Percentiles rank a stretch among this genome's conserved stretches.
Conservation (phyloP, 2,888 invertebrate species). For the Ichneumon xanthorius region DNA sequence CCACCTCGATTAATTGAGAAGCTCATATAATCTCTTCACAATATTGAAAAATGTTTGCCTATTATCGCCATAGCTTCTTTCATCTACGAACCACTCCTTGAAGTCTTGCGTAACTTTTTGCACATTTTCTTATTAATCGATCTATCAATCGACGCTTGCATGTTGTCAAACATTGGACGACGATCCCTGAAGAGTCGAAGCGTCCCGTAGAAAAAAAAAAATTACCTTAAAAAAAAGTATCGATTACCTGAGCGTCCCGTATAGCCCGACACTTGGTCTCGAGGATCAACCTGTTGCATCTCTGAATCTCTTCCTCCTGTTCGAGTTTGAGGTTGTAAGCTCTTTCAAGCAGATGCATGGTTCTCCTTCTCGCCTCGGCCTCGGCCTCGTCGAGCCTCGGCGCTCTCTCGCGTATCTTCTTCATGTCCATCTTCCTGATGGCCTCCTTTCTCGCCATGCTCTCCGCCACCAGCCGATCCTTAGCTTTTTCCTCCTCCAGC, state of each 20-base stretch:
- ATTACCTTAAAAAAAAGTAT: constrained; percentile 22
- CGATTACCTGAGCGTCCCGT: constrained; percentile 91
- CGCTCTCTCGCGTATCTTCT: constrained; percentile 71
- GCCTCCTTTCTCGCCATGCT: constrained; percentile 79
- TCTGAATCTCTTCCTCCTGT: constrained; percentile 89
- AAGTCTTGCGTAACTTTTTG: too few species aligned
- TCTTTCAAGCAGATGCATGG: constrained; percentile 85
- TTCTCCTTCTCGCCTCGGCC: constrained; percentile 85
- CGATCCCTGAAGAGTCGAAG: too few species aligned
- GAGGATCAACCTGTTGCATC: constrained; percentile 91
- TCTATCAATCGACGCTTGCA: too few species aligned
- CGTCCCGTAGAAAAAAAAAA: constrained; percentile 1
- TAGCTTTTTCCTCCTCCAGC: constrained; percentile 72
- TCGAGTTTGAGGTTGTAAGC: constrained; percentile 86
- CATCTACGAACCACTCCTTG: too few species aligned
- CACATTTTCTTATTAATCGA: too few species aligned
- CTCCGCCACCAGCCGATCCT: constrained; percentile 75
- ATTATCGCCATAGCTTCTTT: too few species aligned
- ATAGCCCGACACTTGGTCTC: constrained; percentile 95
- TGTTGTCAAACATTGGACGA: too few species aligned
- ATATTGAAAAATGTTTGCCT: too few species aligned
- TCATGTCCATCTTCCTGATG: constrained; percentile 77
- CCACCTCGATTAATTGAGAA: too few species aligned
- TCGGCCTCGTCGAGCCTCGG: constrained; percentile 83
- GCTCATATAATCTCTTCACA: too few species aligned